Evolutionary conservation across 2,888 invertebrate genomes (phyloP).

Genomic region (Nomada lathburiana): DNA sequence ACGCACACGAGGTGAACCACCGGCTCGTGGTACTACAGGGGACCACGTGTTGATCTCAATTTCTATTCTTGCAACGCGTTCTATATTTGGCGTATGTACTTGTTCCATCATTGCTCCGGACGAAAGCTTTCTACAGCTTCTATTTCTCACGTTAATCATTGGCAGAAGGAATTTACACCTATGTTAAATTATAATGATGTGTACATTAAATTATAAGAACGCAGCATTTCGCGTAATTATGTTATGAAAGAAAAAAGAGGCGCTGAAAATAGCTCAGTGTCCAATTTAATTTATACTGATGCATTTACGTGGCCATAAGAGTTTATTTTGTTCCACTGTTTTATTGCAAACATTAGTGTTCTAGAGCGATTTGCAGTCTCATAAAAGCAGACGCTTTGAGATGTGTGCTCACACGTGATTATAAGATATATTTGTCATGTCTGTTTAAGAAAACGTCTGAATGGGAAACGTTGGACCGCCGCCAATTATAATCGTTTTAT

Average conservation of each 20-base stretch:
- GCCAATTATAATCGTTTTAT: conserved; percentile 42
- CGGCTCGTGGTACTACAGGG: conserved; percentile 12
- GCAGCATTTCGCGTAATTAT: neutral
- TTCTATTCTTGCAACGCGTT: conserved; percentile 34
- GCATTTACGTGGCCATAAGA: neutral
- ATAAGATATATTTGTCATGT: conserved; percentile 10
- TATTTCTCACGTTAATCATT: conserved; percentile 6
- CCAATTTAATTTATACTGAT: neutral
- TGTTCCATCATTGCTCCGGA: conserved; percentile 20
- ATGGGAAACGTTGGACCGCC: conserved; percentile 33
- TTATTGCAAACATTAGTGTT: conserved; percentile 1
- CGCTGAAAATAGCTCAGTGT: neutral
- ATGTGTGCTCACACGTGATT: conserved; percentile 9
- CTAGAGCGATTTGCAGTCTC: neutral
- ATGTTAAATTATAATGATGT: neutral
- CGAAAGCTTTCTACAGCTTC: conserved; percentile 15
- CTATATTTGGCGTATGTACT: conserved; percentile 35
- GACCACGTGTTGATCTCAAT: conserved; percentile 39
- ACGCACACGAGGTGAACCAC: conserved; percentile 35
- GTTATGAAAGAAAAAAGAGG: neutral
- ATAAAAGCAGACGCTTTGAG: neutral
- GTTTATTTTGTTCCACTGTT: neutral
- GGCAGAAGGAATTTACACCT: neutral
- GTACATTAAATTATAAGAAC: neutral
- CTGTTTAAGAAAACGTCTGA: conserved; percentile 4